phyloP scores from a whole-genome alignment of 2,113 vertebrate species.

The Eira barbara region DNA sequence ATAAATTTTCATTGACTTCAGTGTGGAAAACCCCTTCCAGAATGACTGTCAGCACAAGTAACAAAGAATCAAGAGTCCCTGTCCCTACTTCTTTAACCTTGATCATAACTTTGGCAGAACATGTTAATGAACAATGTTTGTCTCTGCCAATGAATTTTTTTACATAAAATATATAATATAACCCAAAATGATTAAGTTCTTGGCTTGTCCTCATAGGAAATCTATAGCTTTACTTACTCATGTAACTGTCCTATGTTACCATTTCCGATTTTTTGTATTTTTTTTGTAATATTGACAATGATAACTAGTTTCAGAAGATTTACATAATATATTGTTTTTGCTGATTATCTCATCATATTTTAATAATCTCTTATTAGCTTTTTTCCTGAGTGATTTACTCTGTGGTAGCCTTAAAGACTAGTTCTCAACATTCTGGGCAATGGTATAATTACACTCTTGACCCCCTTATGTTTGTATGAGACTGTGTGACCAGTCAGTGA shows the following conservation, averaged over 20 bases:
- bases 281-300: background rate
- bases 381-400: background rate
- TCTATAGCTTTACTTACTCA: background rate
- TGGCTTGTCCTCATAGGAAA: background rate
- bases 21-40: background rate
- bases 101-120: background rate
- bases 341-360: background rate
- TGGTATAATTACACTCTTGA: background rate
- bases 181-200: background rate
- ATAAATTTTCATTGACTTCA: background rate
- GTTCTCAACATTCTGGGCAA: background rate
- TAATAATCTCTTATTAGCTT: background rate
- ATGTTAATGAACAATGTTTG: background rate
- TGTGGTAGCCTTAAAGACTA: background rate
- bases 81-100: background rate
- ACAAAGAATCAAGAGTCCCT: background rate
- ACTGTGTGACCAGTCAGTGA: background rate
- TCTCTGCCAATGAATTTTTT: background rate
- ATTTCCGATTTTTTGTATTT: background rate
- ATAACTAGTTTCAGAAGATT: background rate
- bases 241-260: background rate
- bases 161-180: background rate
- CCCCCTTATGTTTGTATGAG: background rate
- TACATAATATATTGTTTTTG: background rate
- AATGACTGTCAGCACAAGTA: background rate